phyloP scores from a whole-genome alignment of 1,140 invertebrate species.

The Polypedilum vanderplanki region DNA sequence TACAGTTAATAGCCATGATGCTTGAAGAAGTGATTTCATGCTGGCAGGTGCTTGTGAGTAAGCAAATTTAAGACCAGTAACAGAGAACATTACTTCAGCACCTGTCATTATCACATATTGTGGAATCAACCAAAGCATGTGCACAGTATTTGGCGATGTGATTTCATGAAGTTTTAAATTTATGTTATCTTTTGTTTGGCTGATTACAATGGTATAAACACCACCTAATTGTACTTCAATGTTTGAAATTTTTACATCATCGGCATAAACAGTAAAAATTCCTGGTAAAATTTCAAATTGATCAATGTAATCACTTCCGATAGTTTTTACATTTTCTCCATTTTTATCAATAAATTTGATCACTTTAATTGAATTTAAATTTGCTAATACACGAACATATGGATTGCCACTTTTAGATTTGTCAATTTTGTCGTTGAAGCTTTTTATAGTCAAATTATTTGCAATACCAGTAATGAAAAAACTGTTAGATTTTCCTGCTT shows the following conservation, averaged over 20 bases:
- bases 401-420: constrained; percentile 27
- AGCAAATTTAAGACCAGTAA: constrained; percentile 87
- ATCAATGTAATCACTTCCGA: constrained; percentile 37
- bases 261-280: constrained; percentile 42
- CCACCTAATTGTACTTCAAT: constrained; percentile 48
- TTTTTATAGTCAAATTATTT: background rate
- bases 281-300: constrained; percentile 43
- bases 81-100: constrained; percentile 79
- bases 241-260: constrained; percentile 36
- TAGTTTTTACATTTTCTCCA: constrained; percentile 5
- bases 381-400: background rate
- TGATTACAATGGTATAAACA: constrained; percentile 51
- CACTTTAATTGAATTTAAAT: constrained; percentile 11
- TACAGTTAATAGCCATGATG: constrained; percentile 81
- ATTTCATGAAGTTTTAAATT: constrained; percentile 38
- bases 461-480: background rate
- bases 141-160: constrained; percentile 57
- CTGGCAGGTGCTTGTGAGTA: constrained; percentile 82
- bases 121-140: constrained; percentile 71
- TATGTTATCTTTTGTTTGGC: constrained; percentile 34
- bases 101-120: constrained; percentile 74
- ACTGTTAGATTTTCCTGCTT: constrained; percentile 33
- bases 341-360: background rate
- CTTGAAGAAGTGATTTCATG: constrained; percentile 89
- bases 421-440: background rate